phyloP scores from a whole-genome alignment of 2,113 vertebrate species.

The Thamnophis sirtalis region DNA sequence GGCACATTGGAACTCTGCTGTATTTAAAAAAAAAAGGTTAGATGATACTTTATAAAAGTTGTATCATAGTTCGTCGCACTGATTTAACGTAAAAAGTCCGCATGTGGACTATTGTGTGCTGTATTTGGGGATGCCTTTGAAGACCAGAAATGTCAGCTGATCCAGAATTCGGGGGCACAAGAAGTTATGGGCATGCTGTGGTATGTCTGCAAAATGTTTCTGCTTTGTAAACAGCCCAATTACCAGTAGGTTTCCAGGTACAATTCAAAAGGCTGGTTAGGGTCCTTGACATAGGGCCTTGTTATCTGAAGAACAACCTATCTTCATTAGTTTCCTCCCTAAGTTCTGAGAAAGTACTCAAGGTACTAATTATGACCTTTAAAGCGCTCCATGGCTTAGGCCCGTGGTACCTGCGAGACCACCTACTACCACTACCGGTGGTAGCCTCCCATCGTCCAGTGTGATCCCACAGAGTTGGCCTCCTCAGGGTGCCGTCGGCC shows the following conservation, averaged over 20 bases:
- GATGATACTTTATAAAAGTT: neutral
- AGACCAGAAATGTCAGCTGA: neutral
- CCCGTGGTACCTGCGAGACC: too few relatives aligned
- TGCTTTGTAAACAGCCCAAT: neutral
- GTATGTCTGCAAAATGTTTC: neutral
- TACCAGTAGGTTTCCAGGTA: neutral
- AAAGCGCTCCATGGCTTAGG: too few relatives aligned
- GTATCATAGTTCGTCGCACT: neutral
- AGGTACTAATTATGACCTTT: too few relatives aligned
- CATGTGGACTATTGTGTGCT: neutral
- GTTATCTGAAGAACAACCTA: neutral
- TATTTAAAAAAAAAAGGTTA: neutral
- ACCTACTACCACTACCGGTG: too few relatives aligned
- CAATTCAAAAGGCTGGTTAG: neutral
- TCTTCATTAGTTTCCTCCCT: neutral
- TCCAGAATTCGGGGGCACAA: neutral
- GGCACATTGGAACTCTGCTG: neutral
- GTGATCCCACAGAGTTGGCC: too few relatives aligned
- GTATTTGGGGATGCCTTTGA: neutral
- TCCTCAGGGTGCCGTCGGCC: too few relatives aligned
- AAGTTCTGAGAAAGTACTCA: neutral
- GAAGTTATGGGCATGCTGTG: neutral
- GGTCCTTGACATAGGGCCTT: neutral
- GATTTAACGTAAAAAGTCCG: neutral
- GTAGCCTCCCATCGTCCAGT: too few relatives aligned